These are phyloP conservation scores for Cataglyphis livida DNA, from an alignment of 2,888 invertebrate genomes.

Conservation along the genomic window DNA sequence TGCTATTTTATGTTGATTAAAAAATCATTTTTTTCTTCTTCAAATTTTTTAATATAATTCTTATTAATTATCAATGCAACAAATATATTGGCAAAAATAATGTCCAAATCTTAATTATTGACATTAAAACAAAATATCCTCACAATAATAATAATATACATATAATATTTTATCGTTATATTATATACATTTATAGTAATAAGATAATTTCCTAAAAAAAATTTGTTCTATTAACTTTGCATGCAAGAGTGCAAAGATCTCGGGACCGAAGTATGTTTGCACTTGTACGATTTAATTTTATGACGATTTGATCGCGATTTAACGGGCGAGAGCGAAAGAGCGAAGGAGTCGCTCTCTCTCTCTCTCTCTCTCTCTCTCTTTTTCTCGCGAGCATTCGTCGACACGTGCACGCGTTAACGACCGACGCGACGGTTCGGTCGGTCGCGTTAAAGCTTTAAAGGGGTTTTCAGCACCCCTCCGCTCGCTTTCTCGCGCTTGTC, in stretches of 20 bases:
- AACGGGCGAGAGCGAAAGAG: not conserved
- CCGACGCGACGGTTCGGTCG: slow-evolving; percentile 39
- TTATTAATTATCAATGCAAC: not conserved
- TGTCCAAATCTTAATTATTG: not conserved
- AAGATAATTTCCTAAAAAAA: not conserved
- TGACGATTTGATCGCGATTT: slow-evolving; percentile 24
- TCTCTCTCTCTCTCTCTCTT: slow-evolving; percentile 27
- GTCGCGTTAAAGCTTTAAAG: slow-evolving; percentile 74
- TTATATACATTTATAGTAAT: not conserved
- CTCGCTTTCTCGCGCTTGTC: slow-evolving; percentile 62
- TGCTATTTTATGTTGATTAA: not conserved
- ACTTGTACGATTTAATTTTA: slow-evolving; percentile 6
- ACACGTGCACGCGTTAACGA: slow-evolving; percentile 48
- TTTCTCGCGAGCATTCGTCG: slow-evolving; percentile 34
- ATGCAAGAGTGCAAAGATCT: not conserved
- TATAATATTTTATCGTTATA: not conserved
- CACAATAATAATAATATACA: not conserved
- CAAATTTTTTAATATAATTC: not conserved
- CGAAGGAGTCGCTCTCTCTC: not conserved
- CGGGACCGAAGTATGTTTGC: not conserved
- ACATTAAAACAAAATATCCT: not conserved
- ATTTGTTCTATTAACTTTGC: not conserved
- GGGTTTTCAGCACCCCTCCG: slow-evolving; percentile 66
- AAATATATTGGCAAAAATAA: not conserved
- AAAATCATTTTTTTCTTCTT: not conserved